Conservation (phyloP, 2,113 vertebrate genomes). For the Melanerpes aurifrons region DNA sequence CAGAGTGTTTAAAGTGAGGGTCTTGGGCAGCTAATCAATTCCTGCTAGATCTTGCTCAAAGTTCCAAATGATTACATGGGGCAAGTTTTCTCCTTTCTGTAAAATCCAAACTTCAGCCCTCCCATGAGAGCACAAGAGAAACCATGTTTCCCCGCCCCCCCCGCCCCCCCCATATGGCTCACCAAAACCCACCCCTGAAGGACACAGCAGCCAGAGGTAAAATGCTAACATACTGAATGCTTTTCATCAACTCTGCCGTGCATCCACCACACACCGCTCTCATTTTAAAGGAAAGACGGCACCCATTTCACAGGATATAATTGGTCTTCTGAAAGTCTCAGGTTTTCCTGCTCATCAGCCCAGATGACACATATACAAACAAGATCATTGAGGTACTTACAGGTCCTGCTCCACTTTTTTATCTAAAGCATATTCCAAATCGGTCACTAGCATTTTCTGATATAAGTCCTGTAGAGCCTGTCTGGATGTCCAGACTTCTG, state of each 20-base stretch:
- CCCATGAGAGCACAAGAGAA: not conserved
- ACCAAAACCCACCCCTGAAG: not conserved
- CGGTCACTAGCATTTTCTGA: conserved; percentile 99
- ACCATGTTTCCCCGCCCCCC: not conserved
- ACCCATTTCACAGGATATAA: not conserved
- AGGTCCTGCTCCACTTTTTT: conserved; percentile 99
- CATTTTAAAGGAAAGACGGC: not conserved
- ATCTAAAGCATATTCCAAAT: conserved; percentile 98
- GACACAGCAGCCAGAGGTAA: not conserved
- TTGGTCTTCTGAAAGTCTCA: not conserved
- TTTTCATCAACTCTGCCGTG: not conserved
- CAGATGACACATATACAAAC: not conserved
- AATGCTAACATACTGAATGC: not conserved
- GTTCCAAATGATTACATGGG: not conserved
- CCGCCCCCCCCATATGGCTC: not conserved
- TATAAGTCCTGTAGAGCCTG: conserved; percentile 98
- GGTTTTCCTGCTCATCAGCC: conserved; percentile 5
- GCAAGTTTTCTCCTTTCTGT: not conserved
- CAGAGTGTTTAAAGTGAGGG: not conserved
- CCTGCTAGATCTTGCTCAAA: not conserved
- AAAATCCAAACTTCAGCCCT: not conserved
- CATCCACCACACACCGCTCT: not conserved
- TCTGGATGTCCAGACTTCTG: conserved; percentile 98
- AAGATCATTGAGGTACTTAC: conserved; percentile 80
- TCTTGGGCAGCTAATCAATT: not conserved